A percentile compares a stretch with the other conserved stretches of the same genome.
Conservation (phyloP, 1,140 invertebrate genomes). For the Pemphigus obesinymphae region DNA sequence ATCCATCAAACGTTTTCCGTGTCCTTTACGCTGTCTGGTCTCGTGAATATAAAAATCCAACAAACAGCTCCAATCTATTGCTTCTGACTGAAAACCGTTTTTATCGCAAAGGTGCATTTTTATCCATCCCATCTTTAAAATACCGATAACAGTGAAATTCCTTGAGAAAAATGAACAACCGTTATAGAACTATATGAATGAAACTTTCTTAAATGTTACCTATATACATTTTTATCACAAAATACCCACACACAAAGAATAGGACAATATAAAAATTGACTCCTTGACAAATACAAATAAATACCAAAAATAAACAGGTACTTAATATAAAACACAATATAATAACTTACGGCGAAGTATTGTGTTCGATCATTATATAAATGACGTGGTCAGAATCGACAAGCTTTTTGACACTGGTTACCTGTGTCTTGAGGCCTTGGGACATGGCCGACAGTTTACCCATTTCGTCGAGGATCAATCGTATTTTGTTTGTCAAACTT, state of each 20-base stretch:
- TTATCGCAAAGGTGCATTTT: conserved; percentile 77
- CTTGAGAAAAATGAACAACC: too few species aligned
- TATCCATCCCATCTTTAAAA: conserved; percentile 80
- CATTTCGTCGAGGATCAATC: conserved; percentile 60
- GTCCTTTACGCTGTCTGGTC: conserved; percentile 69
- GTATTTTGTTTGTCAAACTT: too few species aligned
- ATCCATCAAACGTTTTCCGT: conserved; percentile 71
- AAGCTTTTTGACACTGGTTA: conserved; percentile 65
- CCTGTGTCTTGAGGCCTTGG: conserved; percentile 65
- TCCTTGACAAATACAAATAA: too few species aligned
- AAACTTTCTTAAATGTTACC: too few species aligned
- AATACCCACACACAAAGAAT: too few species aligned
- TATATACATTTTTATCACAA: too few species aligned
- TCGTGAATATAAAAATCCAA: conserved; percentile 85
- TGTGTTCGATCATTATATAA: conserved; percentile 57
- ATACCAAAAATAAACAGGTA: too few species aligned
- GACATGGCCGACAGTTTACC: conserved; percentile 67
- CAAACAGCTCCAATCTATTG: conserved; percentile 70
- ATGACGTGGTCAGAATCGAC: conserved; percentile 63
- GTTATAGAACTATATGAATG: too few species aligned
- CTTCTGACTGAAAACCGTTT: conserved; percentile 62
- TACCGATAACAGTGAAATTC: conserved; percentile 58
- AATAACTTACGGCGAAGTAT: background rate
- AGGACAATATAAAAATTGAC: too few species aligned
- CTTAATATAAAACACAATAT: too few species aligned